Evolutionary conservation across 2,888 invertebrate species (phyloP).

Genomic region (Coenonympha arcania): DNA sequence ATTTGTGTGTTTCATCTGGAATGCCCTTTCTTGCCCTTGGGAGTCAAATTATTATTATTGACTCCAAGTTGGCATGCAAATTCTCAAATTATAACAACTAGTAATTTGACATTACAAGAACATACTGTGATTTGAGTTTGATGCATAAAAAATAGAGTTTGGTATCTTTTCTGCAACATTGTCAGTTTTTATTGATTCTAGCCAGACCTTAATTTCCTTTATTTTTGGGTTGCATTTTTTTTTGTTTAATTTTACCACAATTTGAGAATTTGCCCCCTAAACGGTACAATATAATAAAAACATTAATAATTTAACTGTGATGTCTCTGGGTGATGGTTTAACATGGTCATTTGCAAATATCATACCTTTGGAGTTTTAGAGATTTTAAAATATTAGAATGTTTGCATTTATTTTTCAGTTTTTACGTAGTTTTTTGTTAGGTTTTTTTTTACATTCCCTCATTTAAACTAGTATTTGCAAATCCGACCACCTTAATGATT

Average conservation of each 20-base stretch:
- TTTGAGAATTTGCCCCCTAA: slow-evolving; percentile 35
- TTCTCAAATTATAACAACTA: slow-evolving; percentile 27
- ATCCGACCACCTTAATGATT: slow-evolving; percentile 41
- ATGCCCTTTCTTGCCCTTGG: slow-evolving; percentile 20
- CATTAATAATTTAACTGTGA: slow-evolving; percentile 45
- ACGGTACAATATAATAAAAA: slow-evolving; percentile 33
- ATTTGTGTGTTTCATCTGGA: slow-evolving; percentile 6
- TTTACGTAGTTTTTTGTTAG: too few relatives aligned
- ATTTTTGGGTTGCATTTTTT: background rate
- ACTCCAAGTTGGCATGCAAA: slow-evolving; percentile 22
- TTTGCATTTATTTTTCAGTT: background rate
- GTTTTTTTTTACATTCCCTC: background rate
- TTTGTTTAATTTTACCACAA: slow-evolving; percentile 1
- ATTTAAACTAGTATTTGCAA: slow-evolving; percentile 47
- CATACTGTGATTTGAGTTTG: too few relatives aligned
- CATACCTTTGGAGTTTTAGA: background rate
- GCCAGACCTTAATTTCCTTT: background rate
- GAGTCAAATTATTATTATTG: slow-evolving; percentile 21
- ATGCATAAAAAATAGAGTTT: too few relatives aligned
- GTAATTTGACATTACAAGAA: too few relatives aligned
- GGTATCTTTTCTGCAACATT: too few relatives aligned
- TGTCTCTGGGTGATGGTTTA: slow-evolving; percentile 65
- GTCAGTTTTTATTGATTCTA: too few relatives aligned
- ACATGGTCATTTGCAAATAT: slow-evolving; percentile 58
- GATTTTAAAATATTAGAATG: background rate